Conservation (phyloP, 1,140 invertebrate species). For the Drosophila lini region DNA sequence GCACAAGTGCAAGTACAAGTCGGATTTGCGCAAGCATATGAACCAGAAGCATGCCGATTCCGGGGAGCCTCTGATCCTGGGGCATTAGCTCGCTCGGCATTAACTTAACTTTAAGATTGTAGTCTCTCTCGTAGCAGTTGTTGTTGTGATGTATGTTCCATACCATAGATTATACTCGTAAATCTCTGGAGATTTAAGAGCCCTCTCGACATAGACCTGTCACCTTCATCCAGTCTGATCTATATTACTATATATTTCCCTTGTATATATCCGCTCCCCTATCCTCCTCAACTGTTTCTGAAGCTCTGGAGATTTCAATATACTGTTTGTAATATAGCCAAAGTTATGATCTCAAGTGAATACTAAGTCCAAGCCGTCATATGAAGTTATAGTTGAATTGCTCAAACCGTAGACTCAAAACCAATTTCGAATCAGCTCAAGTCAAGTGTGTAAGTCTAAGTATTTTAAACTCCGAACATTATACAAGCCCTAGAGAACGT, state of each 20-base stretch:
- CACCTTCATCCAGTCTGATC: neutral
- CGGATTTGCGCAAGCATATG: constrained; percentile 81
- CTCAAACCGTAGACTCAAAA: constrained; percentile 43
- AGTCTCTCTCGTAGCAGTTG: constrained; percentile 40
- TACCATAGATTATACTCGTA: neutral
- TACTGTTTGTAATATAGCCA: constrained; percentile 66
- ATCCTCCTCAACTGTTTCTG: neutral
- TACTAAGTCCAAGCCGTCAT: constrained; percentile 43
- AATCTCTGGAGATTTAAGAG: constrained; percentile 1
- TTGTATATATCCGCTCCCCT: neutral
- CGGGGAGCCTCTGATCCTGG: constrained; percentile 39
- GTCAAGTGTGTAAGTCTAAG: constrained; percentile 34
- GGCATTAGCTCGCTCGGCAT: constrained; percentile 2
- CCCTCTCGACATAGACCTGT: too few species aligned
- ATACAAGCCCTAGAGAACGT: constrained; percentile 24
- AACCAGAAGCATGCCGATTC: constrained; percentile 77
- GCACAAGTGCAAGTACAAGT: constrained; percentile 84
- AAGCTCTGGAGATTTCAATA: constrained; percentile 11
- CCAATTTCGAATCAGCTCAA: constrained; percentile 43
- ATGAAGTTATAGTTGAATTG: constrained; percentile 40
- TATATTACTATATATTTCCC: neutral
- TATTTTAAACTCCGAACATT: constrained; percentile 40
- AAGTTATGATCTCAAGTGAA: constrained; percentile 63
- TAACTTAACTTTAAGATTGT: constrained; percentile 12
- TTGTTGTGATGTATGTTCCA: constrained; percentile 59